Evolutionary conservation across 2,797 vertebrate species (phyloP).

Genomic region (Gorsachius magnificus): DNA sequence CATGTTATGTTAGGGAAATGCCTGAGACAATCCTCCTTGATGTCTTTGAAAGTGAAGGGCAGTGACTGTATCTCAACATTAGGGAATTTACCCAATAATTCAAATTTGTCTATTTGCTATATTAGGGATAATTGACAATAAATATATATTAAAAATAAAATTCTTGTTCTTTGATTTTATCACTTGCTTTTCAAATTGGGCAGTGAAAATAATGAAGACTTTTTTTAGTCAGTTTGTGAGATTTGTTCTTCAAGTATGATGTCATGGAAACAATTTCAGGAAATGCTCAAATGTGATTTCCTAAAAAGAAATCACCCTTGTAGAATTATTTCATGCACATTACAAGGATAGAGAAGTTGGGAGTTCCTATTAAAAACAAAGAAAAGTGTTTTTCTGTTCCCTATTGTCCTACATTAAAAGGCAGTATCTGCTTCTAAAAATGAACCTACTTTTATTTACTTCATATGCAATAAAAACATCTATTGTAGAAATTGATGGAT

Average conservation of each 20-base stretch:
- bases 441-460: neutral
- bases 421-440: neutral
- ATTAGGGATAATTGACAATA: neutral
- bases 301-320: neutral
- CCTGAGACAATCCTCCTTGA: neutral
- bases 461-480: neutral
- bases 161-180: neutral
- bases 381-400: no score
- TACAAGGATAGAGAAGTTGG: no score
- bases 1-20: neutral
- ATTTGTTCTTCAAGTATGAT: neutral
- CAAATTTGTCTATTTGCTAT: neutral
- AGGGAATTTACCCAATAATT: neutral
- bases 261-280: neutral
- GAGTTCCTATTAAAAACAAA: no score
- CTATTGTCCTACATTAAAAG: no score
- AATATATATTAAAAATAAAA: neutral
- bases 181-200: neutral
- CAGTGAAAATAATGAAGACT: neutral
- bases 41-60: neutral
- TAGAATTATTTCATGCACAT: no score
- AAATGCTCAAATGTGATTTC: neutral
- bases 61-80: neutral
- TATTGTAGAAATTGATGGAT: neutral
- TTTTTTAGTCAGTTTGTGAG: neutral